Base-by-base conservation (phyloP, 2,888 invertebrate genomes). In the Aspidiotus destructor region DNA sequence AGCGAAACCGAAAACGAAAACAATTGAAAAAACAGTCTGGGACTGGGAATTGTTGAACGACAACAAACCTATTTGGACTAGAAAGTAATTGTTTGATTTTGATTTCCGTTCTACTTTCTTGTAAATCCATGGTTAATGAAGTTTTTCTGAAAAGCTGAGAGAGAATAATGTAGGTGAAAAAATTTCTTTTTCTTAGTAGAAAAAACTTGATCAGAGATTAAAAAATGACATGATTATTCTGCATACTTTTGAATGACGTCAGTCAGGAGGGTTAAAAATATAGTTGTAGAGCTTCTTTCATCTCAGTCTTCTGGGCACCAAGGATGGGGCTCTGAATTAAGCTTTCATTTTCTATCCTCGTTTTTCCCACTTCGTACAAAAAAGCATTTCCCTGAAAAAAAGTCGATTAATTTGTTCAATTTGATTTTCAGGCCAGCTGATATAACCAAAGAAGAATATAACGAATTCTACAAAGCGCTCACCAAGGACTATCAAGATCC, bases 31-130 rank as follows among this genome's bases (percentile, higher is more conserved):
- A 78, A 99, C 98, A 0, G 85, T 93, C 41, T 98, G 96, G 93
- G 97, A 99, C 77, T 99, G 98, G 98, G 89, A 92, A 77, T 80
- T 94, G 53, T 84, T 98, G 77, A 99, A 99, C 78, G 92, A 93
- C 76, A 90, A 92, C 76, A 99, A 99, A 81, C 99, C 99, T 16
- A 92, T 99, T 77, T 99, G 99, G 99, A 96, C 96, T 28, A 83
- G 95, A 75, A 98, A 97, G 83, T 85, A 80, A 75, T 75, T 73
- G 13, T 41, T 54, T 28, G 28, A 28, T 28, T 28, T 28, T 3
- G 28, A 28, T 5, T 28, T n/a, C 1, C 28, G 28, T 5, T 28
- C 28, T 28, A 28, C 28, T 28, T 28, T 28, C 28, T 28, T 28
- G 28, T 28, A 28, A 28, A 28, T 28, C 2, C 5, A 28, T 28